Conservation (phyloP, 2,797 vertebrate genomes). For the Poliocrania exsul region DNA sequence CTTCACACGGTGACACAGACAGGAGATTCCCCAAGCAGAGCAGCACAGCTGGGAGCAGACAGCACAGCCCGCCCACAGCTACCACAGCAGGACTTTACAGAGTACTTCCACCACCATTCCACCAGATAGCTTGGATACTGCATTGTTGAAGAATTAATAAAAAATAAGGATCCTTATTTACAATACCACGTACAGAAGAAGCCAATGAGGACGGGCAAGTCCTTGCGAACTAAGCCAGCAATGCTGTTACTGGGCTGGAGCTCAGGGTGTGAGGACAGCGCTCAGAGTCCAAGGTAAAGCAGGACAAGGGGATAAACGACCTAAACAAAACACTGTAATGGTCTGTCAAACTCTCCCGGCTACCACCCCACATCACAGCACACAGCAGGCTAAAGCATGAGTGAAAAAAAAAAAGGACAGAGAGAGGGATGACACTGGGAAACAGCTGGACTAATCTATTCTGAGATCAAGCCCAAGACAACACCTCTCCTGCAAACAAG, state of each 20-base stretch:
- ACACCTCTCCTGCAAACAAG: neutral
- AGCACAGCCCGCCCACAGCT: accelerated
- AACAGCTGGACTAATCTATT: neutral
- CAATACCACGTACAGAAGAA: neutral
- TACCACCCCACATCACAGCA: neutral
- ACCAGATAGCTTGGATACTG: neutral
- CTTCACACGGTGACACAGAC: neutral
- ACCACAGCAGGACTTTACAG: neutral
- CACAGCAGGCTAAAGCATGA: neutral
- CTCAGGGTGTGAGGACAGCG: neutral
- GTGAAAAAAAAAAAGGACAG: neutral
- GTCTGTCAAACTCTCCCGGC: neutral
- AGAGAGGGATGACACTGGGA: neutral
- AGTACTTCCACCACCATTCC: neutral
- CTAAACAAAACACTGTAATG: neutral
- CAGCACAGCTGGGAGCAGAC: neutral
- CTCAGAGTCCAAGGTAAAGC: neutral
- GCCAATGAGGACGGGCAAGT: neutral
- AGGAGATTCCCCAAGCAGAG: neutral
- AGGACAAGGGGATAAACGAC: neutral
- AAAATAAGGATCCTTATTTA: neutral
- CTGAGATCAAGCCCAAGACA: neutral
- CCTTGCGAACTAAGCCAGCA: neutral
- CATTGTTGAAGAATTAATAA: neutral
- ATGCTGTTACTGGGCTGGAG: neutral